Evolutionary conservation across 2,113 vertebrate genomes (phyloP).

Genomic region (Scolopax mira): DNA sequence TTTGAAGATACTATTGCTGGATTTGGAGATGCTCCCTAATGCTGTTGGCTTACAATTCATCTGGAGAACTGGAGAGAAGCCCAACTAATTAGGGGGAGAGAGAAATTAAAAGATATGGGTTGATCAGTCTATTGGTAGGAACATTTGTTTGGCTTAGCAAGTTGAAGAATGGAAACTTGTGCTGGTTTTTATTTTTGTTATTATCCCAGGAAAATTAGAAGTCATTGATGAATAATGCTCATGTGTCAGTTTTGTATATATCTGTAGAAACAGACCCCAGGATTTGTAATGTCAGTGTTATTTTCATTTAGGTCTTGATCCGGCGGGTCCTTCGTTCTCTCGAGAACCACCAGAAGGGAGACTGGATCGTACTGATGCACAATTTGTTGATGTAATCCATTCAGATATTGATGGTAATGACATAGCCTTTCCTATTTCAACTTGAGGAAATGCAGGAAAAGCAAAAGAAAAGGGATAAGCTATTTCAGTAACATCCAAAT

Average conservation of each 20-base stretch:
- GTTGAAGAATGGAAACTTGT: background rate
- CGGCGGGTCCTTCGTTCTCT: slow-evolving; percentile 89
- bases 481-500: background rate
- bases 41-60: background rate
- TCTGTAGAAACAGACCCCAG: background rate
- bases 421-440: background rate
- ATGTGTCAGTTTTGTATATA: background rate
- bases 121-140: background rate
- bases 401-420: slow-evolving; percentile 86
- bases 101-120: background rate
- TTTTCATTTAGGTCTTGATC: slow-evolving; percentile 85
- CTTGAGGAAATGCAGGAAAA: background rate
- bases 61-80: background rate
- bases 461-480: background rate
- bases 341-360: slow-evolving; percentile 70
- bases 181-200: background rate
- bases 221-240: background rate
- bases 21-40: background rate
- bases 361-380: slow-evolving; percentile 85
- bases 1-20: background rate
- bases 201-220: background rate
- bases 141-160: background rate
- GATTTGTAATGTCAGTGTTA: background rate
- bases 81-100: background rate
- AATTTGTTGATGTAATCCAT: slow-evolving; percentile 94